Base-by-base conservation (phyloP, 2,888 invertebrate genomes). In the Drosophila paramelanica region DNA sequence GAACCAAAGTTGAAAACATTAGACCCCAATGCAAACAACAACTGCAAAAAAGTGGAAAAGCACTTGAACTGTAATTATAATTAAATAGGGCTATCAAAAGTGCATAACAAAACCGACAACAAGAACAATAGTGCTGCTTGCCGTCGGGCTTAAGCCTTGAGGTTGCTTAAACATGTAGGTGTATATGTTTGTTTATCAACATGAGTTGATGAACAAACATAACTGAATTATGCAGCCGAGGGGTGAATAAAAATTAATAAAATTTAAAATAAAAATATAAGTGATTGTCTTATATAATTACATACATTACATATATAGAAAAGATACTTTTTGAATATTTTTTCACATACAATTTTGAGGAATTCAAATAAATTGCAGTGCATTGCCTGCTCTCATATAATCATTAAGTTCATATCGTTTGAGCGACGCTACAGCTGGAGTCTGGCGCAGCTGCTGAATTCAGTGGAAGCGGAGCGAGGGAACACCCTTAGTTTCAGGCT, bases 41-140 rank as follows among this genome's bases (percentile, higher is more conserved):
- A 36, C 36, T 5, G 13, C 36, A 33, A 33, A 1, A 14, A 39
- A 17, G 23, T 20, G 36, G 38, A 41, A 42, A 33, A 46, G 10
- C 39, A 36, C 33, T 20, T 38, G n/a, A 45, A 58, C 51, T 53
- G 68, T 64, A 60, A 73, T 74, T 58, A 64, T 45, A 78, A 53
- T 58, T 20, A 71, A 67, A 59, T 62, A 43, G 57, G 60, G 57
- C 46, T 50, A 57, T 42, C 31, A 42, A 47, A 51, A 69, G 43
- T 49, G 38, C 27, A 66, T 38, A 49, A 36, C 41, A 55, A 31
- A 38, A 52, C 41, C 52, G 25, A 51, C 27, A 50, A 41, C 14
- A 42, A 14, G 8, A 36, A 36, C 13, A 36, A 36, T 13, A 36
- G 13, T 13, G 6, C 36, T 13, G 13, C 36, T 36, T 36, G 13